Conservation (phyloP, 2,888 invertebrate species). For the Acrocera orbiculus region DNA sequence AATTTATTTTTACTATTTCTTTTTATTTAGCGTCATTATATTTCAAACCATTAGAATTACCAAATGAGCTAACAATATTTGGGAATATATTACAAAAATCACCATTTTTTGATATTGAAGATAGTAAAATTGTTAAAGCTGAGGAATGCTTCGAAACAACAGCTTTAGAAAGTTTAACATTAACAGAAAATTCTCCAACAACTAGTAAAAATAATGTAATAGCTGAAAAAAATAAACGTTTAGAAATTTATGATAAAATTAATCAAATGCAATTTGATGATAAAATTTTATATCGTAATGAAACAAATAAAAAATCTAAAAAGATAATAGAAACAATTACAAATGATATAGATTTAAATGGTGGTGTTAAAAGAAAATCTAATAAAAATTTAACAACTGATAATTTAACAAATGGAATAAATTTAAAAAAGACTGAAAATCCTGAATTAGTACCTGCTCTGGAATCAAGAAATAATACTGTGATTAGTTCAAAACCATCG, state of each 20-base stretch:
- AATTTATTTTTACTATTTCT: too few species aligned
- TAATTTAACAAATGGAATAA: too few species aligned
- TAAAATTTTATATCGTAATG: slow-evolving; percentile 47
- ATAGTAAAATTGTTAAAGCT: slow-evolving; percentile 37
- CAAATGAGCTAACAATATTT: slow-evolving; percentile 17
- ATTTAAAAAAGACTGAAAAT: too few species aligned
- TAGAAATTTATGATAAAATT: slow-evolving; percentile 51
- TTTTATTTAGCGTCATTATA: too few species aligned
- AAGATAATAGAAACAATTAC: slow-evolving; percentile 17
- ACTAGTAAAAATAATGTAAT: slow-evolving; percentile 12
- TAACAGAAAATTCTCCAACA: slow-evolving; percentile 24
- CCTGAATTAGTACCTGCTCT: too few species aligned
- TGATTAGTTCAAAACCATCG: too few species aligned
- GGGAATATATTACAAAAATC: slow-evolving; percentile 18
- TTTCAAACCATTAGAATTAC: too few species aligned
- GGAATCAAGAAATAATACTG: slow-evolving; percentile 11
- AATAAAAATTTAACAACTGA: too few species aligned
- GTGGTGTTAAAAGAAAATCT: slow-evolving; percentile 14
- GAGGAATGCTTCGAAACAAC: slow-evolving; percentile 62
- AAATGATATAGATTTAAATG: too few species aligned
- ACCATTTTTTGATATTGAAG: slow-evolving; percentile 29
- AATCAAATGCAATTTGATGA: slow-evolving; percentile 55
- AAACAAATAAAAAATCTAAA: slow-evolving; percentile 21
- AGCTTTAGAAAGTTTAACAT: slow-evolving; percentile 35
- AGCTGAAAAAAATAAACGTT: slow-evolving; percentile 31